These are phyloP conservation scores for Micromys minutus DNA, from an alignment of 2,113 vertebrate genomes.

Conservation along the genomic window DNA sequence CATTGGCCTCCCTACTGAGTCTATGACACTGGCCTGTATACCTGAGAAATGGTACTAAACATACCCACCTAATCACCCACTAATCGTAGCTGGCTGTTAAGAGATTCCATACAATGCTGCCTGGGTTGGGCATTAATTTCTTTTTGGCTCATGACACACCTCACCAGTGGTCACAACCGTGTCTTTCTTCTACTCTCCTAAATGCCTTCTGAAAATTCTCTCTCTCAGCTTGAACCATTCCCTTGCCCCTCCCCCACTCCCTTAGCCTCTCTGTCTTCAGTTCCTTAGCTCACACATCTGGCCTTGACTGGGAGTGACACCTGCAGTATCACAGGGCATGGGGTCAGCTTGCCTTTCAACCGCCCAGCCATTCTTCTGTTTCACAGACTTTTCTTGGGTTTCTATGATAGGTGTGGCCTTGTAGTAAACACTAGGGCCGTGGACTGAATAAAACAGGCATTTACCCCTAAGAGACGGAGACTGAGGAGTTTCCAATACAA, in stretches of 20 bases:
- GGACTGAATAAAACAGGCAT: not conserved
- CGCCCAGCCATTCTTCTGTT: not conserved
- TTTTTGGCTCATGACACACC: not conserved
- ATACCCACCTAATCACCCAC: too few species aligned
- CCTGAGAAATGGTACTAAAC: not conserved
- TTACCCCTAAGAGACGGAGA: not conserved
- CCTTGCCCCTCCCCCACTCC: not conserved
- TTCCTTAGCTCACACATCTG: not conserved
- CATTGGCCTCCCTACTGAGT: not conserved
- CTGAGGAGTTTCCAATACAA: not conserved
- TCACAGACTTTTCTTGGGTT: not conserved
- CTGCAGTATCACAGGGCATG: not conserved
- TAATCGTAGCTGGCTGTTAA: not conserved
- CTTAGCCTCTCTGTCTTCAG: not conserved
- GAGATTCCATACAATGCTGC: not conserved
- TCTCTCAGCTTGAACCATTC: not conserved
- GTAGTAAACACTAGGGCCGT: not conserved
- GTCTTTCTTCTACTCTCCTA: not conserved
- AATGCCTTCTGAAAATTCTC: not conserved
- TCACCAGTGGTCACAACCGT: not conserved
- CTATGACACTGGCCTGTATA: not conserved
- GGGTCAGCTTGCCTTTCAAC: not conserved
- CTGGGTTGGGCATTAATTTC: not conserved
- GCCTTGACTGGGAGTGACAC: not conserved
- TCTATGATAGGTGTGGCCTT: not conserved